A percentile compares a stretch with the other conserved stretches of the same genome.
Evolutionary conservation across 2,797 vertebrate species (phyloP).

Genomic region (Sphenopsis melanotis): DNA sequence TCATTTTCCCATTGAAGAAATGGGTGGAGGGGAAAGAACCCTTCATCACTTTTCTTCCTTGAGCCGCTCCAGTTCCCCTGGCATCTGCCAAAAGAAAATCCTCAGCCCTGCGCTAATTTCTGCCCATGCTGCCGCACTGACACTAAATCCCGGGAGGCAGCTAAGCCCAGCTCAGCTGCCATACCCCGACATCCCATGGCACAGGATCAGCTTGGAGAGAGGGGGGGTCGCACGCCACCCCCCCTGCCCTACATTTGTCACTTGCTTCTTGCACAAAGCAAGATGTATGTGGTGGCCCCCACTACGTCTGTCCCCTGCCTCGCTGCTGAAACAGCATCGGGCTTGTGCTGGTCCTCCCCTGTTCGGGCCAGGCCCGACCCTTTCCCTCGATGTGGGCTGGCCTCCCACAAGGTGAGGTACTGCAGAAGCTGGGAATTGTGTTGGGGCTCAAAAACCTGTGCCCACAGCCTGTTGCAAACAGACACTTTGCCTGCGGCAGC

Average conservation of each 20-base stretch:
- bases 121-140: neutral
- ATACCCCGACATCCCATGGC: neutral
- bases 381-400: fast-evolving
- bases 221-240: neutral
- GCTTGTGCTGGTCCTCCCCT: neutral
- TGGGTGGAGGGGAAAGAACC: fast-evolving
- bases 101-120: neutral
- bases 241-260: constrained; percentile 16
- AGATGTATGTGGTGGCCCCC: too few species aligned
- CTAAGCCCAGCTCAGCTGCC: constrained; percentile 3
- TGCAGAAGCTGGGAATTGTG: neutral
- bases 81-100: neutral
- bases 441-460: neutral
- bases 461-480: neutral
- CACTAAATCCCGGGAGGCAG: neutral
- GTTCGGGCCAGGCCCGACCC: fast-evolving
- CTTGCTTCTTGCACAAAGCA: neutral
- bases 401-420: neutral
- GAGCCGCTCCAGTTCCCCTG: neutral
- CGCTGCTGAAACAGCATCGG: fast-evolving
- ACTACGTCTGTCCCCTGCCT: fast-evolving
- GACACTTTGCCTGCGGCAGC: neutral
- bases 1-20: neutral
- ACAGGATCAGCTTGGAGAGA: neutral
- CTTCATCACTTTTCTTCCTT: neutral